Base-by-base conservation (phyloP, 2,888 invertebrate species). In the Ctenicera cuprea region DNA sequence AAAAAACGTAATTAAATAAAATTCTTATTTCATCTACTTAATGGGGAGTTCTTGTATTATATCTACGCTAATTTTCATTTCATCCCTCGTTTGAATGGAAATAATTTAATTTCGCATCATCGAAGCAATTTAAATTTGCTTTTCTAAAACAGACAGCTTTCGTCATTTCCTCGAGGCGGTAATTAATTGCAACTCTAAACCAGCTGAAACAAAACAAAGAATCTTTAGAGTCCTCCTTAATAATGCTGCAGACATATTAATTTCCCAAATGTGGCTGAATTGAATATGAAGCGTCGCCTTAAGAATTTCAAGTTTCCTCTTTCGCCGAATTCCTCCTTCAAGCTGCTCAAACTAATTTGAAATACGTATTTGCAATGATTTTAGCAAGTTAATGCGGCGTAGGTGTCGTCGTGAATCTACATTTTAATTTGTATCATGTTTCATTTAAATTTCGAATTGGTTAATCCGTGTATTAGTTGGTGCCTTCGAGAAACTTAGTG, bases 101-200 rank as follows among this genome's bases (percentile, higher is more conserved):
- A 54, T 54, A 30, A 54, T 54, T 54, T 20, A 18, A 50, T 50
- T n/a, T 54, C 30, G 5, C n/a, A 11, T 30, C 20, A 14, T 54
- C 26, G 8, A 9, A 14, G 12, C 20, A 9, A 26, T 54, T 54
- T 54, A 26, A 54, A 54, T 30, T 26, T 30, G 54, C 16, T 14
- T 45, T 45, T 45, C 14, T 16, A 16, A 45, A 18, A 14, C 14
- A 16, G 9, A 30, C 1, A 20, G 20, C 30, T 30, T 54, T 54
- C 30, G 26, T 16, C 14, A 54, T 26, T 20, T 22, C 54, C 30
- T 30, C n/a, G 30, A 54, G 30, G 2, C 26, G 54, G n/a, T n/a
- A 54, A 54, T 54, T 52, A 52, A 54, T 30, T 14, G 54, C 30
- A 54, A 26, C n/a, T 54, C 20, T 54, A 30, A 50, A 16, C 48